Conservation (phyloP, 2,797 vertebrate genomes). For the Iguana delicatissima region DNA sequence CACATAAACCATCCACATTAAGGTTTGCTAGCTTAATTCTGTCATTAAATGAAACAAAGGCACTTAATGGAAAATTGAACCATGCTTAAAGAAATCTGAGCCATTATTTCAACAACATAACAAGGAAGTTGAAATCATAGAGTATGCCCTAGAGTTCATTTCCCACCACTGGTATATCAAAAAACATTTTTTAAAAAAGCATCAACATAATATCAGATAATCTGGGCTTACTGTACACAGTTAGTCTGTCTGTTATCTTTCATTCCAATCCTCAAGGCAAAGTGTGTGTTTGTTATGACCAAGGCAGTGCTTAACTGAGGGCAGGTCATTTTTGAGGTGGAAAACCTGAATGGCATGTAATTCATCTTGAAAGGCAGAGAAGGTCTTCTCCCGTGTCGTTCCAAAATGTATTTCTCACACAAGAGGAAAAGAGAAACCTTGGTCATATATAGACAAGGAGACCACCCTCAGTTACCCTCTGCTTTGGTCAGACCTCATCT, state of each 20-base stretch:
- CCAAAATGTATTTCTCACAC: too few relatives aligned
- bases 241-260: too few relatives aligned
- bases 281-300: not conserved
- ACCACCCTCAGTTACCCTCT: too few relatives aligned
- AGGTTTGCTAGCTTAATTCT: slow-evolving; percentile 17
- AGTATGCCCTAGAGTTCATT: not conserved
- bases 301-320: not conserved
- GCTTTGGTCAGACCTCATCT: too few relatives aligned
- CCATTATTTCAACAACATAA: not conserved
- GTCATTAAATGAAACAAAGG: slow-evolving; percentile 9
- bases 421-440: too few relatives aligned
- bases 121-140: not conserved
- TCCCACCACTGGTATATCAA: not conserved
- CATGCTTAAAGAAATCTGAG: slow-evolving; percentile 11
- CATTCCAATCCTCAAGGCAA: not conserved
- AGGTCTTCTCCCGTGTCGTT: not conserved
- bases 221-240: not conserved
- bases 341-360: not conserved
- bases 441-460: too few relatives aligned
- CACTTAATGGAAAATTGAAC: slow-evolving; percentile 23
- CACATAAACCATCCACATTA: slow-evolving; percentile 33
- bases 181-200: not conserved
- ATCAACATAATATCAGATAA: not conserved
- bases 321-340: not conserved
- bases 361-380: too few relatives aligned